Conservation (phyloP, 2,888 invertebrate species). For the Myathropa florea region DNA sequence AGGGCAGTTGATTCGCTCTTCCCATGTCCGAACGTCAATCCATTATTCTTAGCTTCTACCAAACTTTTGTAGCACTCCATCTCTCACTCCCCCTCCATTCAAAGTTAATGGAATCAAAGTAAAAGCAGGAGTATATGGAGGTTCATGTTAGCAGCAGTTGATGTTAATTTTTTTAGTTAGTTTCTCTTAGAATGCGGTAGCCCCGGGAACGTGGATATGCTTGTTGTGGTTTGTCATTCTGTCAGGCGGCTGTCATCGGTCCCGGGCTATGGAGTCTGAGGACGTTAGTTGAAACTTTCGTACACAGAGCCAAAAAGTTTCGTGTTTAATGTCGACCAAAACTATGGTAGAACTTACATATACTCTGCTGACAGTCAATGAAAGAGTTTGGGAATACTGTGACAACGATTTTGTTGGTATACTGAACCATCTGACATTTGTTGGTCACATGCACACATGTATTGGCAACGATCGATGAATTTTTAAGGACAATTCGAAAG, state of each 20-base stretch:
- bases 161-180: background rate
- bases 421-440: slow-evolving; percentile 1
- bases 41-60: slow-evolving; percentile 23
- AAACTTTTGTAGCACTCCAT: background rate
- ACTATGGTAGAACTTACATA: background rate
- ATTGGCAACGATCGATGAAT: background rate
- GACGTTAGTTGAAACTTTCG: slow-evolving; percentile 19
- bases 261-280: background rate
- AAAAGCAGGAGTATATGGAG: background rate
- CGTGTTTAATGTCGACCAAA: slow-evolving; percentile 17
- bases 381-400: background rate
- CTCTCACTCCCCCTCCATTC: background rate
- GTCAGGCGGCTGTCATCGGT: slow-evolving; percentile 35
- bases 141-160: slow-evolving; percentile 10
- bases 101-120: slow-evolving; percentile 29
- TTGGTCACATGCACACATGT: background rate
- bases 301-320: slow-evolving; percentile 11
- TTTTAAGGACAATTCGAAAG: slow-evolving; percentile 6
- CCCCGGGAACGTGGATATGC: background rate
- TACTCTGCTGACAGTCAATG: slow-evolving; percentile 1
- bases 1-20: background rate
- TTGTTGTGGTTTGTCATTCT: slow-evolving; percentile 48
- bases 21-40: background rate
- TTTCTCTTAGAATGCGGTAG: background rate
- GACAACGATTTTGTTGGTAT: background rate